Conservation (phyloP, 2,888 invertebrate species). For the Oscheius sp. region DNA sequence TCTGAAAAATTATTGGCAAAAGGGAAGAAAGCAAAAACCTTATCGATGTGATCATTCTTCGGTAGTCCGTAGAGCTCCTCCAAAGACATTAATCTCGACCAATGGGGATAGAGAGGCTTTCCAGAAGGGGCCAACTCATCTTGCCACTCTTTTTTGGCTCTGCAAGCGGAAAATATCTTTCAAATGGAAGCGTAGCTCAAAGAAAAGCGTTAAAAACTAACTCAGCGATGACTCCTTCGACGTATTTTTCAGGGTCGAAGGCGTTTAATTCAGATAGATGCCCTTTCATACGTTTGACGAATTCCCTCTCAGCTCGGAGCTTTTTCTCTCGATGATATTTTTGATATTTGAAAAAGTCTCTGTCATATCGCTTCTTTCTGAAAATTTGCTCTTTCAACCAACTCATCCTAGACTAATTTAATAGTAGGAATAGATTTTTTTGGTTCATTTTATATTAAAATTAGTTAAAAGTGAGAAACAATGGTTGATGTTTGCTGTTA, state of each 20-base stretch:
- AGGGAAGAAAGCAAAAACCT: too few relatives aligned
- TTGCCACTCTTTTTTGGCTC: slow-evolving; percentile 63
- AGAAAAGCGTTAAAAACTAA: too few relatives aligned
- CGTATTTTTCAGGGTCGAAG: slow-evolving; percentile 64
- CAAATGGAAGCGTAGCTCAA: slow-evolving; percentile 3
- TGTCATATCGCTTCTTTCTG: slow-evolving; percentile 56
- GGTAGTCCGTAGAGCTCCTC: slow-evolving; percentile 60
- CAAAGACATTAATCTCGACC: slow-evolving; percentile 64
- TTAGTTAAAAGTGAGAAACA: not conserved
- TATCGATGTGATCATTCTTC: slow-evolving; percentile 64
- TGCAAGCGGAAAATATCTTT: slow-evolving; percentile 19
- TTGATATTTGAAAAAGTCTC: slow-evolving; percentile 66
- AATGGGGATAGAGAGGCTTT: slow-evolving; percentile 65
- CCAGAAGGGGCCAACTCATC: slow-evolving; percentile 63
- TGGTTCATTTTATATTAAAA: not conserved
- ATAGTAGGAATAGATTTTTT: too few relatives aligned
- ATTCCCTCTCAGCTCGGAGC: slow-evolving; percentile 62
- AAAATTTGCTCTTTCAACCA: too few relatives aligned
- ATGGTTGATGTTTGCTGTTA: too few relatives aligned
- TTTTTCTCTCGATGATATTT: slow-evolving; percentile 66
- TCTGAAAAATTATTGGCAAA: slow-evolving; percentile 23
- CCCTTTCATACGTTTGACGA: slow-evolving; percentile 60
- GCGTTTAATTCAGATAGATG: slow-evolving; percentile 59
- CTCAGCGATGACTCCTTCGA: slow-evolving; percentile 60
- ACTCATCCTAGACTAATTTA: too few relatives aligned